Percentiles rank a stretch among this genome's conserved stretches.
Evolutionary conservation across 2,113 vertebrate genomes (phyloP).

Genomic region (Ptychochromis oligacanthus): DNA sequence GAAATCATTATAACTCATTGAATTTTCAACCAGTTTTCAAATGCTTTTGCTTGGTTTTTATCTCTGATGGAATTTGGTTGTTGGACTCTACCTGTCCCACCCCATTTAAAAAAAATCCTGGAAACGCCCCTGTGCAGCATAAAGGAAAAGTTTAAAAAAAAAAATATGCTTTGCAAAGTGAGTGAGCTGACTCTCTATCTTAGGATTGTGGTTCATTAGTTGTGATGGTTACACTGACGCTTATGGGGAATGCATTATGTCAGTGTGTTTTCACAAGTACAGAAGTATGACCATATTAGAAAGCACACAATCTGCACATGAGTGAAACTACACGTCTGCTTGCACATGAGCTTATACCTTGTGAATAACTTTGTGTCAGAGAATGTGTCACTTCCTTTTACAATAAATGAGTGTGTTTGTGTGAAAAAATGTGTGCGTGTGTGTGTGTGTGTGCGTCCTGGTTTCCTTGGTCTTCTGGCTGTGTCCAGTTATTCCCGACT

Average conservation of each 20-base stretch:
- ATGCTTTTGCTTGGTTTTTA: neutral
- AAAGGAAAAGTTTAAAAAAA: neutral
- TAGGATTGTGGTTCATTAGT: neutral
- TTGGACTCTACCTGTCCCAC: no score
- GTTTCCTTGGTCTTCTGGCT: constrained; percentile 15
- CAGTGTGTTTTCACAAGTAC: neutral
- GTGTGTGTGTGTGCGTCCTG: neutral
- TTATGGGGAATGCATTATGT: neutral
- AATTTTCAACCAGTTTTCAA: no score
- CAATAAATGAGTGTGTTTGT: neutral
- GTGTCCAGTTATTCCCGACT: constrained; percentile 35
- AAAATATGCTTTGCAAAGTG: neutral
- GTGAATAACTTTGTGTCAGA: constrained; percentile 50
- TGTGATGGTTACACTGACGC: rapidly evolving
- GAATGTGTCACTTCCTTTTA: constrained; percentile 41
- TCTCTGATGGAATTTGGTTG: neutral
- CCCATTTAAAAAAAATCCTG: rapidly evolving
- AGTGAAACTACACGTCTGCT: constrained; percentile 2
- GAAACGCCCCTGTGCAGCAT: neutral
- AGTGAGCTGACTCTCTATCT: neutral
- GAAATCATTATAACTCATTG: no score
- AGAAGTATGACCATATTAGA: neutral
- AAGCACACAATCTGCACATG: neutral
- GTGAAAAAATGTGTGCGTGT: neutral
- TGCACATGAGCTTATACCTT: constrained; percentile 17